Percentiles rank a stretch among this genome's conserved stretches.
These are phyloP conservation scores for Tupaia tana DNA, from an alignment of 2,113 vertebrate species.

Conservation along the genomic window DNA sequence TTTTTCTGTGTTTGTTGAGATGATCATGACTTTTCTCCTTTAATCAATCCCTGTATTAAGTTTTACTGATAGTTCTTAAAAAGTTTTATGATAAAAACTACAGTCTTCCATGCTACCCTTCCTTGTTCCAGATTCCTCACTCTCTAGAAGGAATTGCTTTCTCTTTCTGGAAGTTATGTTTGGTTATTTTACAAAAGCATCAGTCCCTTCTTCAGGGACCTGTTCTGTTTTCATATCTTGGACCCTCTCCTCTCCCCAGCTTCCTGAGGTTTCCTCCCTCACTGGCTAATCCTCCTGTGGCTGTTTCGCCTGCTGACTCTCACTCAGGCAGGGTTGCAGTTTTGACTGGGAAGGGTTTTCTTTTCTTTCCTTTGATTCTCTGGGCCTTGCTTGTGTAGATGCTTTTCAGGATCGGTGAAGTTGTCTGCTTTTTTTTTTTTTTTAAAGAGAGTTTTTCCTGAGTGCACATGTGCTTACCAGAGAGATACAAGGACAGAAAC, in stretches of 20 bases:
- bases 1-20: not conserved
- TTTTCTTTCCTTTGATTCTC: not conserved
- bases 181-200: not conserved
- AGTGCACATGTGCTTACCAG: no score
- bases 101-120: not conserved
- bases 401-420: not conserved
- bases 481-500: no score
- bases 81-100: not conserved
- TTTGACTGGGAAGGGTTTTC: not conserved
- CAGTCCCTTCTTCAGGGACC: not conserved
- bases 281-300: not conserved
- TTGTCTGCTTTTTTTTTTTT: no score
- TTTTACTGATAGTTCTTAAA: not conserved
- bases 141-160: not conserved
- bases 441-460: no score
- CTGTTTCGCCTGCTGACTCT: not conserved
- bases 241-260: not conserved
- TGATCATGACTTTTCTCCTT: not conserved
- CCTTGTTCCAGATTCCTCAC: not conserved
- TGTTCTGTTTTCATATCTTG: not conserved
- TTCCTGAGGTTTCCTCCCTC: accelerated
- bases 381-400: not conserved
- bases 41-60: not conserved
- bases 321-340: no score
- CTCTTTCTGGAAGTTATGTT: not conserved